Evolutionary conservation across 2,797 vertebrate species (phyloP).

Genomic region (Sylvia borin): DNA sequence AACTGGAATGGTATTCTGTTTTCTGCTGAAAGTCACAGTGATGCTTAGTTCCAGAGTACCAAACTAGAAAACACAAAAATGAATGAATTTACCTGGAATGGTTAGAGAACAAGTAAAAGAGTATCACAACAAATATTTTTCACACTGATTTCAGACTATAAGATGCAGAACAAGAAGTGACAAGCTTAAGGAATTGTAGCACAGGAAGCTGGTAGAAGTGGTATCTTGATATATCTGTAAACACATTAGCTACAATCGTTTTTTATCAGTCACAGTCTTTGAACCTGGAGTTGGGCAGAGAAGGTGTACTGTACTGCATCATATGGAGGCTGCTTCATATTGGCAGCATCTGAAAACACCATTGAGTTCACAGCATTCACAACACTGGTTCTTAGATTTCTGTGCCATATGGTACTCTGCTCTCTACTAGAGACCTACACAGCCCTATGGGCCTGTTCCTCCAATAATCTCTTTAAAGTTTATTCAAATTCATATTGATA

Average conservation of each 20-base stretch:
- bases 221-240: not conserved
- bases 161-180: not conserved
- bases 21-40: conserved; percentile 6
- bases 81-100: not conserved
- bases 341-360: conserved; percentile 32
- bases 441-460: conserved; percentile 35
- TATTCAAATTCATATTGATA: conserved; percentile 58
- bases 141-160: not conserved
- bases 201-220: not conserved
- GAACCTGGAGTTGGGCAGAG: not conserved
- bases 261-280: not conserved
- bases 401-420: conserved; percentile 29
- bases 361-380: not conserved
- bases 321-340: not conserved
- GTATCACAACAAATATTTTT: not conserved
- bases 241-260: not conserved
- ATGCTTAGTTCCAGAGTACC: not conserved
- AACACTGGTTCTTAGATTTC: not conserved
- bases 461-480: conserved; percentile 63
- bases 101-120: not conserved
- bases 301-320: not conserved
- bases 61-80: not conserved
- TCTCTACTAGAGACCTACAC: conserved; percentile 25
- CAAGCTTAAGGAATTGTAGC: not conserved
- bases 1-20: not conserved